Percentiles rank a stretch among this genome's conserved stretches.
Evolutionary conservation across 2,888 invertebrate genomes (phyloP).

Genomic region (Andrena hattorfiana): DNA sequence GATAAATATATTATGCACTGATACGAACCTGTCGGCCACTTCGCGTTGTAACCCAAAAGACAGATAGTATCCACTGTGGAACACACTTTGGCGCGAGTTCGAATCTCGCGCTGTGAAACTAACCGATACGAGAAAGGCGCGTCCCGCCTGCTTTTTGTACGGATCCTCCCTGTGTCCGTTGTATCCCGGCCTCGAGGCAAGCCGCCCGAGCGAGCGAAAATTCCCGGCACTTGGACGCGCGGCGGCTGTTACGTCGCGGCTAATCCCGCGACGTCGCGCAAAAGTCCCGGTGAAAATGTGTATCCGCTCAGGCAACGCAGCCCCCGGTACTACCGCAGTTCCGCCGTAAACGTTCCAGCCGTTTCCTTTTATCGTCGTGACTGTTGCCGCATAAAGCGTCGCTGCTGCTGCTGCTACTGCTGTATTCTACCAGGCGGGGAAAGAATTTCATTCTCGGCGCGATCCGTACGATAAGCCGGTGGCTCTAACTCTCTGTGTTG

Average conservation of each 20-base stretch:
- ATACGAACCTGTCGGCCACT: slow-evolving; percentile 64
- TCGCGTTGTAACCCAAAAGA: slow-evolving; percentile 61
- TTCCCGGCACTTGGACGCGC: slow-evolving; percentile 40
- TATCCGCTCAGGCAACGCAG: slow-evolving; percentile 54
- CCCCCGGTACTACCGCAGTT: slow-evolving; percentile 56
- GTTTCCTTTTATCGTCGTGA: slow-evolving; percentile 59
- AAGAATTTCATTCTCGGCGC: slow-evolving; percentile 75
- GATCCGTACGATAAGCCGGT: slow-evolving; percentile 60
- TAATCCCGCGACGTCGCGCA: neutral
- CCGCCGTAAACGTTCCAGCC: slow-evolving; percentile 60
- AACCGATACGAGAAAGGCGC: slow-evolving; percentile 46
- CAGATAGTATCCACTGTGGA: slow-evolving; percentile 66
- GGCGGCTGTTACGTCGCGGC: neutral
- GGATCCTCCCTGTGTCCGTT: neutral
- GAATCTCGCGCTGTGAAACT: slow-evolving; percentile 54
- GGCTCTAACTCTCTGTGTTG: slow-evolving; percentile 61
- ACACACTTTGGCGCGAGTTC: slow-evolving; percentile 65
- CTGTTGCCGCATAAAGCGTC: slow-evolving; percentile 33
- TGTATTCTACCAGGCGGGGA: slow-evolving; percentile 55
- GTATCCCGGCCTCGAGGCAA: neutral
- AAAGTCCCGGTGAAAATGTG: slow-evolving; percentile 7
- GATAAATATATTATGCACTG: slow-evolving; percentile 5
- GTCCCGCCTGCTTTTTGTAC: slow-evolving; percentile 38
- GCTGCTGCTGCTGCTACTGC: slow-evolving; percentile 45
- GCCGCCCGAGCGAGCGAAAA: slow-evolving; percentile 4